These are phyloP conservation scores for Drosophila lutescens DNA, from an alignment of 2,888 invertebrate genomes.

Conservation along the genomic window DNA sequence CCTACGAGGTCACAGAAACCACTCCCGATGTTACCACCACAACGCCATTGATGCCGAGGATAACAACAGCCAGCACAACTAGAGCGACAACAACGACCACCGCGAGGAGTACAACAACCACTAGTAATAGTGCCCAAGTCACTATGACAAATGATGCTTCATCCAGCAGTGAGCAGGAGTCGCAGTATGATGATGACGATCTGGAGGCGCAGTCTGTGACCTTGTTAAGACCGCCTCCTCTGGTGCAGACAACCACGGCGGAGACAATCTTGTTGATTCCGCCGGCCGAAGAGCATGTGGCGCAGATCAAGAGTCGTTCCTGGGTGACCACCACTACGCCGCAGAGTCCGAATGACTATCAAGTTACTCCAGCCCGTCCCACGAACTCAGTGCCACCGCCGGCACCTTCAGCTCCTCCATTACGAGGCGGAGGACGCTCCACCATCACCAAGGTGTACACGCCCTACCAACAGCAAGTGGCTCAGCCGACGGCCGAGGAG, in stretches of 20 bases:
- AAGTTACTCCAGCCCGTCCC: conserved; percentile 47
- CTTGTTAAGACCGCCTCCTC: conserved; percentile 63
- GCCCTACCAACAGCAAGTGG: conserved; percentile 70
- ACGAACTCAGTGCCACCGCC: conserved; percentile 29
- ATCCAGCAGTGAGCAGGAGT: conserved; percentile 56
- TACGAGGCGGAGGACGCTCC: conserved; percentile 85
- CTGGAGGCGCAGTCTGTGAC: conserved; percentile 79
- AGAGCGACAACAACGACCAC: conserved; percentile 28
- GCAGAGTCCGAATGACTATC: conserved; percentile 35
- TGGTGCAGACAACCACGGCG: conserved; percentile 78
- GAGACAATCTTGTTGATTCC: conserved; percentile 83
- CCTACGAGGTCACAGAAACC: conserved; percentile 82
- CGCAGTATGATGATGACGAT: conserved; percentile 75
- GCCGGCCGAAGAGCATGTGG: conserved; percentile 82
- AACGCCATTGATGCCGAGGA: conserved; percentile 40
- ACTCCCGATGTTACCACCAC: conserved; percentile 68
- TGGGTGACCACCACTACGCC: conserved; percentile 70
- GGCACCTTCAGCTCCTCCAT: conserved; percentile 23
- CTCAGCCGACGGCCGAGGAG: conserved; percentile 83
- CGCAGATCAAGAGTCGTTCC: conserved; percentile 76
- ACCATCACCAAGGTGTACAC: conserved; percentile 87
- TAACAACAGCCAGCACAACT: conserved; percentile 13
- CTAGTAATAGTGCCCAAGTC: conserved; percentile 33
- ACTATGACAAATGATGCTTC: conserved; percentile 30
- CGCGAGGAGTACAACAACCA: conserved; percentile 27